phyloP scores from a whole-genome alignment of 2,888 invertebrate genomes.

The Acheta domesticus region DNA sequence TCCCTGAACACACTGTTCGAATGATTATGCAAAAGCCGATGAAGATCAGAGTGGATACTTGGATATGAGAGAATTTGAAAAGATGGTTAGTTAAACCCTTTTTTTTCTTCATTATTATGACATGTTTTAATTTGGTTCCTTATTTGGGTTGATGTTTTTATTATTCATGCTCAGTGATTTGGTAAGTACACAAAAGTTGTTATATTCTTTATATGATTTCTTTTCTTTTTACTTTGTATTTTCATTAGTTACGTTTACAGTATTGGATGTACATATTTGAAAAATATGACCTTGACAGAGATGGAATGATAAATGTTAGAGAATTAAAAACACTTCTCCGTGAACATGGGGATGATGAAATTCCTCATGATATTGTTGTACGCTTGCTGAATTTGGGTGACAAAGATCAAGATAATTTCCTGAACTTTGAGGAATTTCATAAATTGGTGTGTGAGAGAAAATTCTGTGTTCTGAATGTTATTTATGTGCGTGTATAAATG shows the following conservation, averaged over 20 bases:
- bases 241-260: slow-evolving; percentile 45
- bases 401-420: slow-evolving; percentile 67
- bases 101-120: not conserved
- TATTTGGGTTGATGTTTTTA: too few relatives aligned
- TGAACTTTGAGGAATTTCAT: slow-evolving; percentile 82
- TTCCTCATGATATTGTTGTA: slow-evolving; percentile 64
- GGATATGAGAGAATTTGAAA: slow-evolving; percentile 80
- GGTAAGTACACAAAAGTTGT: too few relatives aligned
- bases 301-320: slow-evolving; percentile 64
- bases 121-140: too few relatives aligned
- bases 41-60: slow-evolving; percentile 70
- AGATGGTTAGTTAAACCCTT: slow-evolving; percentile 50
- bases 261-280: slow-evolving; percentile 38
- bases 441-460: slow-evolving; percentile 52
- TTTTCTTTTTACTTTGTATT: too few relatives aligned
- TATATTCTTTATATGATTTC: too few relatives aligned
- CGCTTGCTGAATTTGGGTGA: slow-evolving; percentile 67
- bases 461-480: not conserved
- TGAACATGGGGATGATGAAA: slow-evolving; percentile 57
- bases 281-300: slow-evolving; percentile 65
- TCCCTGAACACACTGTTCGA: slow-evolving; percentile 64
- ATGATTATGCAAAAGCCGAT: slow-evolving; percentile 67
- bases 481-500: not conserved
- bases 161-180: too few relatives aligned
- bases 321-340: slow-evolving; percentile 56